Base-by-base conservation (phyloP, 2,113 vertebrate genomes). In the Cyanocitta stelleri region DNA sequence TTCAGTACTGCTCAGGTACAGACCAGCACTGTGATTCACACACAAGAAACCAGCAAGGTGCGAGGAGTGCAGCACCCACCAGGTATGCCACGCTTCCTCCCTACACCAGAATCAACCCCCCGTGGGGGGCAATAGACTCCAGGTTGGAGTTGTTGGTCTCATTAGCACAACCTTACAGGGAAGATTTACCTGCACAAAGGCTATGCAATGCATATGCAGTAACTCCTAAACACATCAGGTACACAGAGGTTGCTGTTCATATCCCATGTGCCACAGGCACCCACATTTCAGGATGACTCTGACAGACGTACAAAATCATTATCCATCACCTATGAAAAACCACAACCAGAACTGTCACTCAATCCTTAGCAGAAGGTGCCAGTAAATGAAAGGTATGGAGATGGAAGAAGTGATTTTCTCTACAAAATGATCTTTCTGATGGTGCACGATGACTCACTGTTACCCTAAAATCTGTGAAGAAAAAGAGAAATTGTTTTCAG, bases 41-140 rank as follows among this genome's bases (percentile, higher is more conserved):
- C 26, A 32, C 13, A 20, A 22, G 7, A 14, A 39, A 22, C 30
- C 26, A n/a, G 44, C 21, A 17, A 7, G 0, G 3, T 14, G 16
- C 0, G 0, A 59, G 82, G 52, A 35, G 9, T 3, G 16, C 23
- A 27, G 62, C 23, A 3, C 9, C 17, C 29, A 16, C 6, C 16
- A 27, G n/a, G 6, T 41, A 30, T 52, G 43, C 33, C 19, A 43
- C 33, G 20, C n/a, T 75, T 69, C 51, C 19, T 33, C 2, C 1
- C 9, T 6, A 10, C 27, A 24, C 20, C 33, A 71, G 66, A 68
- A 76, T 9, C 27, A 72, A 19, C 4, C 12, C 14, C 11, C 32
- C 20, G 7, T 0, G 1, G 23, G 0, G 0, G 19, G 16, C 27
- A 32, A 8, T 3, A 48, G 51, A 23, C 23, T 55, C 22, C 4